A percentile compares a stretch with the other conserved stretches of the same genome.
Evolutionary conservation across 1,140 invertebrate species (phyloP).

Genomic region (Bombus confusus): DNA sequence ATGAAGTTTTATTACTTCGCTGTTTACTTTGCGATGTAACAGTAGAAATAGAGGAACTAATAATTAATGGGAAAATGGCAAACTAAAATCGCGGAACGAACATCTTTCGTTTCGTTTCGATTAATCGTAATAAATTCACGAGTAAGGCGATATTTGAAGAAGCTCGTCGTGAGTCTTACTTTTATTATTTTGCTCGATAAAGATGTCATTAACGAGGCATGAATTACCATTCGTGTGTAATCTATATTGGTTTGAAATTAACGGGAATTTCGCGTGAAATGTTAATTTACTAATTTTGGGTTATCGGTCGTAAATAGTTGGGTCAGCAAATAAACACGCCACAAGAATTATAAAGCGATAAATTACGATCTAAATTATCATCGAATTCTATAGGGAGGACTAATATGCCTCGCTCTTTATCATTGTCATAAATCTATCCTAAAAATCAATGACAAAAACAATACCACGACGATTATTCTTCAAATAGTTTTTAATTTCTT

Average conservation of each 20-base stretch:
- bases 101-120: background rate
- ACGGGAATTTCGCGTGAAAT: background rate
- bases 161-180: background rate
- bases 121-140: background rate
- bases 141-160: background rate
- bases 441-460: too few species aligned
- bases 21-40: too few species aligned
- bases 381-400: background rate
- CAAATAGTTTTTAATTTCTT: too few species aligned
- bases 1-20: too few species aligned
- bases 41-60: too few species aligned
- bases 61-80: background rate
- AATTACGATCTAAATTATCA: background rate
- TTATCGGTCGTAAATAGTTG: background rate
- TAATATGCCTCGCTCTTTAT: too few species aligned
- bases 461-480: background rate
- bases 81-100: background rate
- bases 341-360: background rate
- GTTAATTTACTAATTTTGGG: constrained; percentile 20
- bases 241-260: background rate
- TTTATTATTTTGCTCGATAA: background rate
- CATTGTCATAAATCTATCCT: too few species aligned
- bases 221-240: background rate
- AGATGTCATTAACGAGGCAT: background rate
- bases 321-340: background rate